These are phyloP conservation scores for Aphrocallistes beatrix DNA, from an alignment of 37 sponge, comb jelly and placozoan genomes.

Conservation along the genomic window DNA sequence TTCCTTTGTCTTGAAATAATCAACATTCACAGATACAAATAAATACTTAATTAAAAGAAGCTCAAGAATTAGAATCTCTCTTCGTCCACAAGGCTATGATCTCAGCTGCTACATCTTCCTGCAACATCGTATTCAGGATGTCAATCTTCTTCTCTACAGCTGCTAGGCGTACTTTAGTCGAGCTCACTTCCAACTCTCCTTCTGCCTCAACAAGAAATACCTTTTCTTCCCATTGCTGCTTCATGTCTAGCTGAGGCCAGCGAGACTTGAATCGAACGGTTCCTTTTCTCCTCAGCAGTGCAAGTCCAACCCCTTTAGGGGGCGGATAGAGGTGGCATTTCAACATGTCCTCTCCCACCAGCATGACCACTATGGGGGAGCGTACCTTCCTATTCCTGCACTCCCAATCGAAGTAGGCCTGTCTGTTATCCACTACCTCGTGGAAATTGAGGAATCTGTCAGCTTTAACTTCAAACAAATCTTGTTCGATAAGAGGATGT, in stretches of 20 bases:
- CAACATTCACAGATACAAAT: too few relatives aligned
- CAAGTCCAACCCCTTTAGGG: background rate
- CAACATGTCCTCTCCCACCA: background rate
- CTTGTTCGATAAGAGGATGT: background rate
- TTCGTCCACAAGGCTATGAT: background rate
- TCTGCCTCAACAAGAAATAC: background rate
- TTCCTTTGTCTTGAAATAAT: too few relatives aligned
- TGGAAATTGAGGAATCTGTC: background rate
- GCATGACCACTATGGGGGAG: background rate
- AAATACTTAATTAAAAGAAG: too few relatives aligned
- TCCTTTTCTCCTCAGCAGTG: background rate
- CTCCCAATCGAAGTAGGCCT: background rate
- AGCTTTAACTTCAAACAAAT: background rate
- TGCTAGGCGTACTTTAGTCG: background rate
- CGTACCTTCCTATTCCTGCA: background rate
- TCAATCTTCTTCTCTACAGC: background rate
- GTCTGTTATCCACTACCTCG: background rate
- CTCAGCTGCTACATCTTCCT: background rate
- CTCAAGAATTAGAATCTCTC: too few relatives aligned
- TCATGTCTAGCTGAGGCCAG: background rate
- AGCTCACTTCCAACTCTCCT: slow-evolving; percentile 3
- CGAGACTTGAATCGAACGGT: background rate
- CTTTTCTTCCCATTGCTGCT: background rate
- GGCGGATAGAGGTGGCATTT: slow-evolving; percentile 9
- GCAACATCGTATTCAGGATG: background rate